Percentiles rank a stretch among this genome's conserved stretches.
phyloP scores from a whole-genome alignment of 2,888 invertebrate species.

The Dryobotodes eremita region DNA sequence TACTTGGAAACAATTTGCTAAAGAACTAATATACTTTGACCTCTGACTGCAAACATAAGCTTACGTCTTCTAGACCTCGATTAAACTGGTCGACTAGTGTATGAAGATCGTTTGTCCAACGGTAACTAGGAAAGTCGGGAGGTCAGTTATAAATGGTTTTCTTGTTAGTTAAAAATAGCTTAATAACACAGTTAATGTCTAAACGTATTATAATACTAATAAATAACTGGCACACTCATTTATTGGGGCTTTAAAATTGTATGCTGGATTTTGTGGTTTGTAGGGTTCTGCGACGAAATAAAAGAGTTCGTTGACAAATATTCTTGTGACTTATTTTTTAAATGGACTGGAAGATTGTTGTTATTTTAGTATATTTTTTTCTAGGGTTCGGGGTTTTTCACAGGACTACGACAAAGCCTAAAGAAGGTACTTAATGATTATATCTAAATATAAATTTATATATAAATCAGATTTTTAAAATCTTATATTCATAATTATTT shows the following conservation, averaged over 20 bases:
- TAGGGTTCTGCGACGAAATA: conserved; percentile 45
- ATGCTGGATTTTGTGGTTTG: conserved; percentile 76
- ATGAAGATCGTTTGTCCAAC: conserved; percentile 53
- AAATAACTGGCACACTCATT: conserved; percentile 83
- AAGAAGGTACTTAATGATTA: not conserved
- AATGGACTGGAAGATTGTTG: not conserved
- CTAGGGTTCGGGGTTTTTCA: not conserved
- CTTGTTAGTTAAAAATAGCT: conserved; percentile 76
- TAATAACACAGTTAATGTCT: conserved; percentile 79
- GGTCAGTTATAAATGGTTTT: conserved; percentile 67
- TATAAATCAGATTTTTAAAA: not conserved
- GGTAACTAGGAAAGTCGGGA: not conserved
- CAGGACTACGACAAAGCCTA: not conserved
- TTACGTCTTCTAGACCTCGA: conserved; percentile 51
- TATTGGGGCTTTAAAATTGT: conserved; percentile 83
- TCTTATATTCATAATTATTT: not conserved
- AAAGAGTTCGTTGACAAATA: not conserved
- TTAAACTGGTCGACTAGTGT: conserved; percentile 68
- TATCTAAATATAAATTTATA: not conserved
- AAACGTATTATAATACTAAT: conserved; percentile 84
- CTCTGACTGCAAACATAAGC: conserved; percentile 59
- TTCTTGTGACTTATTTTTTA: not conserved
- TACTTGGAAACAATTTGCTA: conserved; percentile 75
- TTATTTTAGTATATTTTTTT: not conserved
- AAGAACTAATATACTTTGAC: conserved; percentile 70